Evolutionary conservation across 2,113 vertebrate genomes (phyloP).

Genomic region (Macheiramphus alcinus): DNA sequence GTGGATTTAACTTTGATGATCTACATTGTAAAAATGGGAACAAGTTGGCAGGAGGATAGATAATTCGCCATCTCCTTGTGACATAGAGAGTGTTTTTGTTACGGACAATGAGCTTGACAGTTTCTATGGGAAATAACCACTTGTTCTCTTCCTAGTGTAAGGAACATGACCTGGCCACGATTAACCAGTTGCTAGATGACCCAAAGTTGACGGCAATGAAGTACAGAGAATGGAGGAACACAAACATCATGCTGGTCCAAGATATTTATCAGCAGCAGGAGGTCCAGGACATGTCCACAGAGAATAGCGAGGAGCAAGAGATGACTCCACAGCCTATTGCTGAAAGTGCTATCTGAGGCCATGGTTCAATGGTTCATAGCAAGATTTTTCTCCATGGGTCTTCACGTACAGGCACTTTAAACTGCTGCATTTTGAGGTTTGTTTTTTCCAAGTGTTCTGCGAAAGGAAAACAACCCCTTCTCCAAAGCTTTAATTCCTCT

Average conservation of each 20-base stretch:
- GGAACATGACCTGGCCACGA: conserved; percentile 87
- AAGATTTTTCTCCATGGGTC: background rate
- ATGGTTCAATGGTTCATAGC: background rate
- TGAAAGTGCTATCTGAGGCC: conserved; percentile 66
- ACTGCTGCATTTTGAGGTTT: background rate
- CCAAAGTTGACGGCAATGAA: conserved; percentile 80
- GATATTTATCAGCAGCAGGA: conserved; percentile 78
- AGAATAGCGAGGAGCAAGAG: conserved; percentile 33
- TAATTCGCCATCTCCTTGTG: background rate
- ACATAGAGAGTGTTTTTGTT: background rate
- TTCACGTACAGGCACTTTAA: background rate
- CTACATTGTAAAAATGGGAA: background rate
- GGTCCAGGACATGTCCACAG: conserved; percentile 3
- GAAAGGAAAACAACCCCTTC: background rate
- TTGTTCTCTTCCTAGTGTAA: conserved; percentile 81
- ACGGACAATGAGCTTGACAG: background rate
- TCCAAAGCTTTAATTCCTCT: background rate
- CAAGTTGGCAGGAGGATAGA: background rate
- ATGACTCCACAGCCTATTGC: background rate
- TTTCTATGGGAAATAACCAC: background rate
- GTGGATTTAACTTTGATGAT: background rate
- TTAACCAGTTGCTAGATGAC: conserved; percentile 87
- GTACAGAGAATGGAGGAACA: conserved; percentile 90
- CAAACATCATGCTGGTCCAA: conserved; percentile 83
- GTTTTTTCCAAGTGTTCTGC: background rate